Conservation (phyloP, 1,140 invertebrate genomes). For the Ridgeia piscesae region DNA sequence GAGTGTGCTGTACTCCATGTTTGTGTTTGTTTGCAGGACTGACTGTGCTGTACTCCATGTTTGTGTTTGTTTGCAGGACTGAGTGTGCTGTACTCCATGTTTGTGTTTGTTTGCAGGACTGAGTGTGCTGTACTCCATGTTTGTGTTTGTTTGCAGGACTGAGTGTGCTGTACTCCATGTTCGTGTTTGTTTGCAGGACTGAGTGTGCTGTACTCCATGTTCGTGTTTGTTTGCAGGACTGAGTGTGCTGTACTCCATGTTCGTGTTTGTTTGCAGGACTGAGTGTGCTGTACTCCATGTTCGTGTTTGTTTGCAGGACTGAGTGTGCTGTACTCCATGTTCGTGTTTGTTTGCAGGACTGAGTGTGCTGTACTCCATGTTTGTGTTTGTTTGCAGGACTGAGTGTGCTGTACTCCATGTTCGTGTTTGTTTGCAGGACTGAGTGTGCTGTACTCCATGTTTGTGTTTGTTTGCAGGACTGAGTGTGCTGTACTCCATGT, state of each 20-base stretch:
- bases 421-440: too few species aligned
- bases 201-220: too few species aligned
- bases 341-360: too few species aligned
- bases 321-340: constrained; percentile 90
- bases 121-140: too few species aligned
- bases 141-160: constrained; percentile 61
- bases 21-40: too few species aligned
- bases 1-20: constrained; percentile 90
- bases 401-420: constrained; percentile 90
- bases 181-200: too few species aligned
- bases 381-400: constrained; percentile 61
- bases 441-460: too few species aligned
- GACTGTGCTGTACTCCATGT: too few species aligned
- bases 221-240: constrained; percentile 61
- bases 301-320: constrained; percentile 61
- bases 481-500: constrained; percentile 90
- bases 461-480: constrained; percentile 61
- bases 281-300: too few species aligned
- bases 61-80: constrained; percentile 61
- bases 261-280: too few species aligned
- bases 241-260: constrained; percentile 90
- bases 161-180: constrained; percentile 90
- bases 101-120: too few species aligned
- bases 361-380: too few species aligned
- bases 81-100: constrained; percentile 90